A percentile compares a stretch with the other conserved stretches of the same genome.
These are phyloP conservation scores for Alethe castanea DNA, from an alignment of 2,113 vertebrate species.

Conservation along the genomic window DNA sequence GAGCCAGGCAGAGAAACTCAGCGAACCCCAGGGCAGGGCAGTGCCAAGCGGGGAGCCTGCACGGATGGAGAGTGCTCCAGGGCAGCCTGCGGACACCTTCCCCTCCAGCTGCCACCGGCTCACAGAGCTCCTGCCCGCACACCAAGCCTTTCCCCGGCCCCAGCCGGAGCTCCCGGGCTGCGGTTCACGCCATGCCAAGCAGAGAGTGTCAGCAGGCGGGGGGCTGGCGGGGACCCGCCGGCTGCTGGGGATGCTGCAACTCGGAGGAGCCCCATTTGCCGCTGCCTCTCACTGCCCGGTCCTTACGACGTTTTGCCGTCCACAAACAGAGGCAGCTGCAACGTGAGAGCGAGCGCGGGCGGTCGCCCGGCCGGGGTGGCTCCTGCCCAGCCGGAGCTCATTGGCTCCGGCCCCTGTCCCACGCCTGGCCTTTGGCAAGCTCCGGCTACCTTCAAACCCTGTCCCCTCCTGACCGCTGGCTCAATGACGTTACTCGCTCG, in stretches of 20 bases:
- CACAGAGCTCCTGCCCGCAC: background rate
- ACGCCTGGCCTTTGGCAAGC: conserved; percentile 35
- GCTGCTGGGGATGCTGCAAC: background rate
- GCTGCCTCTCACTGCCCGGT: conserved; percentile 32
- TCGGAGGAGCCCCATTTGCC: background rate
- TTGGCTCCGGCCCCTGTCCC: conserved; percentile 51
- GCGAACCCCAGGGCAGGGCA: background rate
- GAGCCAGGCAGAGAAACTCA: background rate
- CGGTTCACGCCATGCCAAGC: background rate
- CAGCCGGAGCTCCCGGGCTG: fast-evolving
- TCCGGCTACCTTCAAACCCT: conserved; percentile 13
- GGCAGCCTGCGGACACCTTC: background rate
- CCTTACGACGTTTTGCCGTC: conserved; percentile 5
- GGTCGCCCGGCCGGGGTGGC: conserved; percentile 53
- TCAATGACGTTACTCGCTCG: conserved; percentile 17
- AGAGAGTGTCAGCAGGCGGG: background rate
- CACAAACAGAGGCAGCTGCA: conserved; percentile 57
- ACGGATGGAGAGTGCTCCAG: background rate
- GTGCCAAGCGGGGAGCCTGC: background rate
- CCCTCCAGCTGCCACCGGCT: background rate
- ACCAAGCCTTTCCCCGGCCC: background rate
- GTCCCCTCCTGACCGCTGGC: conserved; percentile 61
- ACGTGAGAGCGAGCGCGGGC: conserved; percentile 26
- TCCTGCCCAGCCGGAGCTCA: conserved; percentile 20
- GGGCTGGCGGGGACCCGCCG: background rate